A percentile compares a stretch with the other conserved stretches of the same genome.
phyloP scores from a whole-genome alignment of 2,888 invertebrate species.

The Nemoura dubitans region DNA sequence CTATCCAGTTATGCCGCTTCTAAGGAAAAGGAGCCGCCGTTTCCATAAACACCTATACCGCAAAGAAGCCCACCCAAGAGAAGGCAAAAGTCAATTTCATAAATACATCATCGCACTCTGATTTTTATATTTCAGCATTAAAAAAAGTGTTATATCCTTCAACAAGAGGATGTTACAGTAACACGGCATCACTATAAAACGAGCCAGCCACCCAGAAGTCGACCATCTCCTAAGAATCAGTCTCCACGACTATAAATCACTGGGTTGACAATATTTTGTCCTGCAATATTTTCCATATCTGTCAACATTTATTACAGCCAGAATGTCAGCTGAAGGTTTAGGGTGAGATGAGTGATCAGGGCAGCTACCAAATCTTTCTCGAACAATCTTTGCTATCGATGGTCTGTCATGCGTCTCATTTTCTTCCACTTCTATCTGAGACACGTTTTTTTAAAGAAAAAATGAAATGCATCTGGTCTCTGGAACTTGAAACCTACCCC shows the following conservation, averaged over 20 bases:
- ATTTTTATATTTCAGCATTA: constrained; percentile 9
- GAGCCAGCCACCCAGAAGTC: not conserved
- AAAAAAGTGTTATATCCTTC: not conserved
- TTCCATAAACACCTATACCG: too few species aligned
- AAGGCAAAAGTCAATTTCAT: not conserved
- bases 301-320: not conserved
- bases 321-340: not conserved
- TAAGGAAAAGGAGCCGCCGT: not conserved
- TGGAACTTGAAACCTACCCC: not conserved
- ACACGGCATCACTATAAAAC: not conserved
- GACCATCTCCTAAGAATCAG: not conserved
- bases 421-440: not conserved
- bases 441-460: not conserved
- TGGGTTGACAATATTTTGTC: not conserved
- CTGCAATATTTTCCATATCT: not conserved
- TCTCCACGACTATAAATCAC: not conserved
- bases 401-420: not conserved
- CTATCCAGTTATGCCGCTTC: not conserved
- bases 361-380: not conserved
- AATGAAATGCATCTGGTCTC: not conserved
- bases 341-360: not conserved
- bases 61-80: not conserved
- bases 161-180: not conserved
- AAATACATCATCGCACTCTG: not conserved
- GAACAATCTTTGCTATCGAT: not conserved